These are phyloP conservation scores for Geodia barretti DNA, from an alignment of 37 sponge, comb jelly and placozoan genomes.

Conservation along the genomic window DNA sequence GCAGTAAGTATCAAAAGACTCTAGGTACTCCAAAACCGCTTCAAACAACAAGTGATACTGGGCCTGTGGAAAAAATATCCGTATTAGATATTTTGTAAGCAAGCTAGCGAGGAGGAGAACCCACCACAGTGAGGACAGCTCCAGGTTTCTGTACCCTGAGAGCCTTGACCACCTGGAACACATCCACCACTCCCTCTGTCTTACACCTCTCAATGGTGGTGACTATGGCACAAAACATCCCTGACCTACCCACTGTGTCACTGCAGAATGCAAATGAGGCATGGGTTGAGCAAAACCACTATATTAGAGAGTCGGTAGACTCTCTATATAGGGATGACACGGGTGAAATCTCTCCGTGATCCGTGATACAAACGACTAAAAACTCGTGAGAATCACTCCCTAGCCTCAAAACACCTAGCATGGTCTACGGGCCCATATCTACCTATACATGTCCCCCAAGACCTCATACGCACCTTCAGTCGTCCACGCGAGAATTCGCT, in stretches of 20 bases:
- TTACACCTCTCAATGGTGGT: constrained; percentile 67
- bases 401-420: too few relatives aligned
- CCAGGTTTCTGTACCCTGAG: constrained; percentile 56
- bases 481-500: too few relatives aligned
- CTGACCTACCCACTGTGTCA: constrained; percentile 62
- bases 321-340: too few relatives aligned
- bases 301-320: too few relatives aligned
- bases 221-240: constrained; percentile 60
- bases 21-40: constrained; percentile 44
- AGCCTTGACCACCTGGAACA: constrained; percentile 75
- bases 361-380: too few relatives aligned
- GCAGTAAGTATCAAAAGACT: constrained; percentile 68
- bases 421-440: too few relatives aligned
- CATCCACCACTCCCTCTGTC: constrained; percentile 76
- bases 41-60: constrained; percentile 56
- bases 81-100: background rate
- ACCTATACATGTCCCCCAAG: too few relatives aligned
- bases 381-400: too few relatives aligned
- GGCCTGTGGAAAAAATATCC: constrained; percentile 27
- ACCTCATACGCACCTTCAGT: too few relatives aligned
- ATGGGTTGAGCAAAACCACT: too few relatives aligned
- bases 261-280: constrained; percentile 24
- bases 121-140: constrained; percentile 57
- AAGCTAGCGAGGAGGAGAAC: too few relatives aligned
- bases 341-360: too few relatives aligned